Evolutionary conservation across 2,888 invertebrate genomes (phyloP).

Genomic region (Limnephilus rhombicus): DNA sequence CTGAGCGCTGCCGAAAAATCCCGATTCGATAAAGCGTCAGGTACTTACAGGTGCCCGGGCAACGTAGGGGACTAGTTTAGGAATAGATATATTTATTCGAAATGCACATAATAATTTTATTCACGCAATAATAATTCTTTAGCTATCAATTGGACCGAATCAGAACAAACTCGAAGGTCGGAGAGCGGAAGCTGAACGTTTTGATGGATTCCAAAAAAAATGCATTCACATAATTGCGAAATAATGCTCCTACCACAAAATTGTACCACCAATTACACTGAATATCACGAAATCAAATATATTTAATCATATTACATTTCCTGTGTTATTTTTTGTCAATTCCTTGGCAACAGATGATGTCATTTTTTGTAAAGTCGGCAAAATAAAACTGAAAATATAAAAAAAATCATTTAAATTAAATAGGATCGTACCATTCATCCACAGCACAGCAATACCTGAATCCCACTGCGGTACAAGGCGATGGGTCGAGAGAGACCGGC

Average conservation of each 20-base stretch:
- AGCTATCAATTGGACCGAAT: neutral
- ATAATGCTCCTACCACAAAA: neutral
- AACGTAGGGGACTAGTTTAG: neutral
- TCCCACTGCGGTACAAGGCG: too few relatives aligned
- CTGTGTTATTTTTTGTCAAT: neutral
- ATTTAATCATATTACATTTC: neutral
- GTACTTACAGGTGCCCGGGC: too few relatives aligned
- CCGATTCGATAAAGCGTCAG: too few relatives aligned
- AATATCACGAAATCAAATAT: neutral
- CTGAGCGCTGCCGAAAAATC: too few relatives aligned
- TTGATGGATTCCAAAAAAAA: neutral
- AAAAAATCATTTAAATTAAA: too few relatives aligned
- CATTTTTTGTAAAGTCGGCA: neutral
- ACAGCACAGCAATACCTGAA: too few relatives aligned
- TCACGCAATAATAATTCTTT: neutral
- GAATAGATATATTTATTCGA: neutral
- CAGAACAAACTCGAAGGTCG: neutral
- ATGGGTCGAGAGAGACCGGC: too few relatives aligned
- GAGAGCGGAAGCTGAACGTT: neutral
- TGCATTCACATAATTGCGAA: neutral
- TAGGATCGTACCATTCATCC: too few relatives aligned
- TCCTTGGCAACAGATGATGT: neutral
- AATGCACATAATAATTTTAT: neutral
- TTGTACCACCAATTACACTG: neutral
- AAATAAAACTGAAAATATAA: too few relatives aligned